Conservation (phyloP, 2,113 vertebrate species). For the Chionomys nivalis region DNA sequence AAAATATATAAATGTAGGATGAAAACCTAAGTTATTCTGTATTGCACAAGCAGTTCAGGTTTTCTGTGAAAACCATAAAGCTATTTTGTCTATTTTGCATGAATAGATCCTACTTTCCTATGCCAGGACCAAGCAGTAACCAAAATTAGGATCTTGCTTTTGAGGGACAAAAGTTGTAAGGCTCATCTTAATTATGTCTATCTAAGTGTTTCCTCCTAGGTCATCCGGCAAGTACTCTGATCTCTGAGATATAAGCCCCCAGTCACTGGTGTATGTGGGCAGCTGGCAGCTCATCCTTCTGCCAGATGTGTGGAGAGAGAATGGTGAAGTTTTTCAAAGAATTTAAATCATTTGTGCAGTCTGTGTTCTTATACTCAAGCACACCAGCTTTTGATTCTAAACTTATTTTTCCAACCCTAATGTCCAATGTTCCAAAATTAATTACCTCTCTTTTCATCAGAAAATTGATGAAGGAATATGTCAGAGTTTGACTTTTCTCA, state of each 20-base stretch:
- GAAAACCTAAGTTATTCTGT: slow-evolving; percentile 24
- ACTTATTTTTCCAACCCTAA: slow-evolving; percentile 23
- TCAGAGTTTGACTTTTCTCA: slow-evolving; percentile 40
- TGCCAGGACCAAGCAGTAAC: slow-evolving; percentile 54
- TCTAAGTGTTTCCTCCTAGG: slow-evolving; percentile 41
- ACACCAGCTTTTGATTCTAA: slow-evolving; percentile 33
- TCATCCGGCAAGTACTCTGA: slow-evolving; percentile 18
- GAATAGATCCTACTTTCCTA: slow-evolving; percentile 4
- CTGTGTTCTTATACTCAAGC: slow-evolving; percentile 50
- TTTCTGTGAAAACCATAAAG: slow-evolving; percentile 37
- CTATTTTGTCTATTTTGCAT: neutral
- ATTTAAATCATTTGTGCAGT: slow-evolving; percentile 38
- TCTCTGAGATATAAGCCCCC: slow-evolving; percentile 43
- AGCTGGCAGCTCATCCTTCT: slow-evolving; percentile 43
- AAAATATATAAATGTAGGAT: slow-evolving; percentile 49
- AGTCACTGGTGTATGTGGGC: neutral
- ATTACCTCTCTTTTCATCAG: neutral
- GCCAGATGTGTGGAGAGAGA: slow-evolving; percentile 52
- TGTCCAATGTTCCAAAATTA: slow-evolving; percentile 44
- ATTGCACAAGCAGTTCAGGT: slow-evolving; percentile 4
- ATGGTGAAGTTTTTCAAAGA: slow-evolving; percentile 55
- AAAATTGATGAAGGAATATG: slow-evolving; percentile 40
- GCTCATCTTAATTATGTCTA: slow-evolving; percentile 30
- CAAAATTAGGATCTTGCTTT: slow-evolving; percentile 51
- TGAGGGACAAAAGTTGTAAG: slow-evolving; percentile 10